A percentile compares a stretch with the other conserved stretches of the same genome.
Conservation (phyloP, 2,888 invertebrate genomes). For the Tricholauxania praeusta region DNA sequence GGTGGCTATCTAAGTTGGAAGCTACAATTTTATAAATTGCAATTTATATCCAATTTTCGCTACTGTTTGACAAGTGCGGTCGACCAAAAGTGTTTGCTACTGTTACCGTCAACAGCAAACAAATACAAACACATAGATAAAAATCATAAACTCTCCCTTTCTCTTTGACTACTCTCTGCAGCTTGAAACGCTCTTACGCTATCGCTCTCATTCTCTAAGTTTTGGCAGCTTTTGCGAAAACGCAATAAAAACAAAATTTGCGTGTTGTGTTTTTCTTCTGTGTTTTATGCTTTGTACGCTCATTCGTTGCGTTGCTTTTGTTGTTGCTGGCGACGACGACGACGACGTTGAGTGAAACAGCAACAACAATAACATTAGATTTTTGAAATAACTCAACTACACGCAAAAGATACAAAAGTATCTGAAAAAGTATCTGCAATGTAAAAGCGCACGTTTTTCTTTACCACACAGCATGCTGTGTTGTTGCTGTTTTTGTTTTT, state of each 20-base stretch:
- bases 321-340: no score
- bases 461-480: neutral
- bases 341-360: slow-evolving; percentile 13
- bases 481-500: neutral
- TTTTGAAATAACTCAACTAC: slow-evolving; percentile 14
- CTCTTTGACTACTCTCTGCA: no score
- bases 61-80: no score
- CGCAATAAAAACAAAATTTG: slow-evolving; percentile 26
- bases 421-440: slow-evolving; percentile 1
- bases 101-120: no score
- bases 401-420: slow-evolving; percentile 21
- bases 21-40: no score
- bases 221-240: slow-evolving; percentile 5
- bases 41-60: no score
- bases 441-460: slow-evolving; percentile 24
- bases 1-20: no score
- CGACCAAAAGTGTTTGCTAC: no score
- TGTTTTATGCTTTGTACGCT: slow-evolving; percentile 21
- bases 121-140: no score
- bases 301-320: slow-evolving; percentile 18
- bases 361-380: slow-evolving; percentile 5
- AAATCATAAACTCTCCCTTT: no score
- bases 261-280: slow-evolving; percentile 21
- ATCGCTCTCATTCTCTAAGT: no score
- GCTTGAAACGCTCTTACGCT: no score